A percentile compares a stretch with the other conserved stretches of the same genome.
phyloP scores from a whole-genome alignment of 2,797 vertebrate species.

The Sylvia borin region DNA sequence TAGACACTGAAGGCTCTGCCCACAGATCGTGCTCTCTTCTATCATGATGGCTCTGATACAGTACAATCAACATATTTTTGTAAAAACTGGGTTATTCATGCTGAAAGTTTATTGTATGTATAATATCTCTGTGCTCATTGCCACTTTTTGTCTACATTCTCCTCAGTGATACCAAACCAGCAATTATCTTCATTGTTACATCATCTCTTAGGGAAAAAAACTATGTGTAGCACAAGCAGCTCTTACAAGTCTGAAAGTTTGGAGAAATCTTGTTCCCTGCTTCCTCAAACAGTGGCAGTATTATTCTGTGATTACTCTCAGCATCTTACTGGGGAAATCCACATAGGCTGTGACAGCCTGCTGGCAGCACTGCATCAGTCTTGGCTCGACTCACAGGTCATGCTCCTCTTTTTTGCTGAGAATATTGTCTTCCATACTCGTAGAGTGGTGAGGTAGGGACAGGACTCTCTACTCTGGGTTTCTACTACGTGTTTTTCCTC shows the following conservation, averaged over 20 bases:
- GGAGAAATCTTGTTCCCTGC: not conserved
- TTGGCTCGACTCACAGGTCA: not conserved
- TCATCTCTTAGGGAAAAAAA: not conserved
- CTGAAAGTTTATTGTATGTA: not conserved
- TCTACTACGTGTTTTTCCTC: not conserved
- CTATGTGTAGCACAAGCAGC: not conserved
- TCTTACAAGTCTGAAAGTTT: not conserved
- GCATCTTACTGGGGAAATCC: not conserved
- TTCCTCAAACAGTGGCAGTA: not conserved
- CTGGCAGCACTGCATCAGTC: not conserved
- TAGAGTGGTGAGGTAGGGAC: not conserved
- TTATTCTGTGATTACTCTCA: not conserved
- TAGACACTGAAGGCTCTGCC: not conserved
- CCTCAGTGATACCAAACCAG: not conserved
- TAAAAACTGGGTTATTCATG: not conserved
- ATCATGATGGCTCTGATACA: not conserved
- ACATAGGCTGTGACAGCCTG: fast-evolving
- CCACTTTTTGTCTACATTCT: not conserved
- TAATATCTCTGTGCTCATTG: not conserved
- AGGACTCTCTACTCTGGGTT: not conserved
- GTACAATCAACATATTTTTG: not conserved
- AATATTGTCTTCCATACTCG: not conserved
- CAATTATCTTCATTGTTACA: not conserved
- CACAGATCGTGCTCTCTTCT: not conserved
- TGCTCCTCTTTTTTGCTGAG: not conserved